These are phyloP conservation scores for Cheracebus regulus DNA, from an alignment of 2,797 vertebrate species.

Conservation along the genomic window DNA sequence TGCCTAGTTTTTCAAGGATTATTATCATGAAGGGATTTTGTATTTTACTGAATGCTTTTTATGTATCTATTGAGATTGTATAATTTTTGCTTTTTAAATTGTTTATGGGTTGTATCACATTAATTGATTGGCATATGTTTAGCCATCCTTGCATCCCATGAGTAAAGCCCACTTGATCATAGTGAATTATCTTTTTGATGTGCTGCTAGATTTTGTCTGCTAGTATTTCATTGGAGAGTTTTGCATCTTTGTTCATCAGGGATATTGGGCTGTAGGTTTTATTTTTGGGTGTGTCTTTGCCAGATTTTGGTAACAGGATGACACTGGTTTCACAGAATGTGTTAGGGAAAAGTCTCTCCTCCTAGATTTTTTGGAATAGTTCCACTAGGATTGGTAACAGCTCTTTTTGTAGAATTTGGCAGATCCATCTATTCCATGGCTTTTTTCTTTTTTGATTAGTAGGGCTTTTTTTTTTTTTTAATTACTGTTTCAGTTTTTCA, in stretches of 20 bases:
- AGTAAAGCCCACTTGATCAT: no score
- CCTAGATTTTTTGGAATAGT: background rate
- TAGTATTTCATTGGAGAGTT: background rate
- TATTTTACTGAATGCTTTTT: no score
- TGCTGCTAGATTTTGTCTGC: no score
- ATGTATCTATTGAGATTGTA: no score
- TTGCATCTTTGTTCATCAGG: background rate
- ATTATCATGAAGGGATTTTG: no score
- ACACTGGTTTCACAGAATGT: background rate
- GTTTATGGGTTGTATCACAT: no score
- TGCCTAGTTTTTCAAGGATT: no score
- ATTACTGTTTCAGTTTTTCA: background rate
- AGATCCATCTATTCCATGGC: background rate
- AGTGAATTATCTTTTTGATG: no score
- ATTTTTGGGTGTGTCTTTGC: background rate
- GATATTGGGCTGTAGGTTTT: background rate
- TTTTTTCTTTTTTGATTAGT: background rate
- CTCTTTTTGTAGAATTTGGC: background rate
- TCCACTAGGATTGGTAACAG: background rate
- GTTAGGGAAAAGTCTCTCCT: background rate
- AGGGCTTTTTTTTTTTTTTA: fast-evolving
- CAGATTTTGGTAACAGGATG: background rate
- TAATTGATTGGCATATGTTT: no score
- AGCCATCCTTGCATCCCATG: no score
- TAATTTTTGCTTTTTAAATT: no score